Evolutionary conservation across 2,797 vertebrate species (phyloP).

Genomic region (Sebastes umbrosus): DNA sequence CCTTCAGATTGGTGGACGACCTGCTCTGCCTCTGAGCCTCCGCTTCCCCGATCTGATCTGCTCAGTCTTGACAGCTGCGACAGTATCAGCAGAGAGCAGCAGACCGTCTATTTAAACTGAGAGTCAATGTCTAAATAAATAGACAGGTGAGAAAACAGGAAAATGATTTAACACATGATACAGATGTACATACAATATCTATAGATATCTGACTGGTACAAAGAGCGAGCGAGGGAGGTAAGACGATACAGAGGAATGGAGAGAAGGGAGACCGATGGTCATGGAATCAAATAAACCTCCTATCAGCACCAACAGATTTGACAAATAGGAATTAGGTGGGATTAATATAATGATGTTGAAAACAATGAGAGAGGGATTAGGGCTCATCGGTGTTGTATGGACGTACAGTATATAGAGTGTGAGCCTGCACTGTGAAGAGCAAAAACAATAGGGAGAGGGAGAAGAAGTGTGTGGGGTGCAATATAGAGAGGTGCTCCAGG

Average conservation of each 20-base stretch:
- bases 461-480: slow-evolving; percentile 50
- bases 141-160: not conserved
- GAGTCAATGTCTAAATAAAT: not conserved
- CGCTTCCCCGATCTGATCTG: not conserved
- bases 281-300: not conserved
- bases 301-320: not conserved
- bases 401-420: not conserved
- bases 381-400: not conserved
- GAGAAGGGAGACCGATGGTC: not conserved
- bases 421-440: slow-evolving; percentile 3
- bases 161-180: not conserved
- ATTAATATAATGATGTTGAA: not conserved
- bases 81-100: not conserved
- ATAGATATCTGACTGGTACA: not conserved
- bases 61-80: not conserved
- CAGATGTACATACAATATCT: not conserved
- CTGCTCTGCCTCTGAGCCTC: too few relatives aligned
- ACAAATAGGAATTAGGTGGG: not conserved
- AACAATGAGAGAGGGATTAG: not conserved
- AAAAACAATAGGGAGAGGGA: slow-evolving; percentile 33
- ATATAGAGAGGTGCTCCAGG: slow-evolving; percentile 60
- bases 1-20: too few relatives aligned
- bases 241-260: not conserved
- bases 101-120: not conserved
- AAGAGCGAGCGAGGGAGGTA: not conserved